Conservation (phyloP, 2,113 vertebrate genomes). For the Turdus rufiventris region DNA sequence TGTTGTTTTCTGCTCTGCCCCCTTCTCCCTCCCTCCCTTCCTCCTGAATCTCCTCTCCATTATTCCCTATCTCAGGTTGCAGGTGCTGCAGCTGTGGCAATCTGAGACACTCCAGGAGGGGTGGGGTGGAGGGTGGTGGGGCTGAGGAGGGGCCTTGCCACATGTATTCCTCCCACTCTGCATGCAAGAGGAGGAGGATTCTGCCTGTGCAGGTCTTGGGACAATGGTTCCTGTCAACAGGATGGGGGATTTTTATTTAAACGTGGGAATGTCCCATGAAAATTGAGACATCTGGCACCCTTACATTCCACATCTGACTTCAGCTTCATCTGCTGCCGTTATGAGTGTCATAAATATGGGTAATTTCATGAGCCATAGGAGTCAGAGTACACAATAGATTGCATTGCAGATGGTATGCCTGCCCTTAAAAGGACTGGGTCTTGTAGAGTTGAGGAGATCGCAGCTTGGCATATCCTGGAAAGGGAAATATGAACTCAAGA, state of each 20-base stretch:
- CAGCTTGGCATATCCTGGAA: neutral
- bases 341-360: constrained; percentile 26
- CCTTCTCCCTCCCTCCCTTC: neutral
- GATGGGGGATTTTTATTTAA: constrained; percentile 40
- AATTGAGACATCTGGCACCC: constrained; percentile 57
- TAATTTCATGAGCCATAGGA: neutral
- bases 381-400: constrained; percentile 10
- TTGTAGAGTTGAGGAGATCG: neutral
- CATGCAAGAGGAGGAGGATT: neutral
- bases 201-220: neutral
- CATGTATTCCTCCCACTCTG: neutral
- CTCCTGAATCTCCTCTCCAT: neutral
- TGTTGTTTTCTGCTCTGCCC: neutral
- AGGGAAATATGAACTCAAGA: neutral
- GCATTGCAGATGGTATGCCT: neutral
- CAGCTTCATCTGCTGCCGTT: constrained; percentile 1
- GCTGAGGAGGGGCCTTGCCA: neutral
- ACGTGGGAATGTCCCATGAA: constrained; percentile 49
- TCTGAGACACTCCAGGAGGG: neutral
- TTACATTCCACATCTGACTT: constrained; percentile 13
- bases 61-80: neutral
- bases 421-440: constrained; percentile 9
- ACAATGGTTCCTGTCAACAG: constrained; percentile 47
- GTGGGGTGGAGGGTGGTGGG: neutral
- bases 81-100: constrained; percentile 34